These are phyloP conservation scores for Manacus vitellinus DNA, from an alignment of 2,113 vertebrate genomes.

Conservation along the genomic window DNA sequence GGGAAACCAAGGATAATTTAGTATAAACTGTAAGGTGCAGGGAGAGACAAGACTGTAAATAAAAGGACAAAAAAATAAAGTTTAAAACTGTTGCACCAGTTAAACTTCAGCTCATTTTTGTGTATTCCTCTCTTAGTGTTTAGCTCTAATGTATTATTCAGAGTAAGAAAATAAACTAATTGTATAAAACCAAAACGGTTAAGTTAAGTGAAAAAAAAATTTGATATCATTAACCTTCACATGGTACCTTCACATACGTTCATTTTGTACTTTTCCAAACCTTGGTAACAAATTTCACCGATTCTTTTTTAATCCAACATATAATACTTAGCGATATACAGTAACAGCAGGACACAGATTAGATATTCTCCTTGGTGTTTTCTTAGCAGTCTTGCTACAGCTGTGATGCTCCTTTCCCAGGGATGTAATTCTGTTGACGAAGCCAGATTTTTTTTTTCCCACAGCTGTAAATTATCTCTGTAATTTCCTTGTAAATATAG, in stretches of 20 bases:
- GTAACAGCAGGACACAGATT: neutral
- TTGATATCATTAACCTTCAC: neutral
- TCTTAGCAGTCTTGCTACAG: neutral
- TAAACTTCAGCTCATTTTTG: neutral
- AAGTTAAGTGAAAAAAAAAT: neutral
- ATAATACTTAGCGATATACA: neutral
- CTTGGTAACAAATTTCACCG: neutral
- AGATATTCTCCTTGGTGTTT: neutral
- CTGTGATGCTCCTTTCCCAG: neutral
- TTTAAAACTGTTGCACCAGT: neutral
- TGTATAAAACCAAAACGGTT: neutral
- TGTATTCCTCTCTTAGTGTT: neutral
- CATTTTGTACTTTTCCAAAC: neutral
- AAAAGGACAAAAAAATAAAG: neutral
- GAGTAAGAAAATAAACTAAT: neutral
- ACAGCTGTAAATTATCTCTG: neutral
- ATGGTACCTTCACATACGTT: neutral
- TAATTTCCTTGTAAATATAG: neutral
- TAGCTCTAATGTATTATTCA: neutral
- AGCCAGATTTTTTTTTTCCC: neutral
- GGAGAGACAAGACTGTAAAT: neutral
- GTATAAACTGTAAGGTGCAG: neutral
- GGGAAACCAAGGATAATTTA: neutral
- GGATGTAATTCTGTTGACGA: neutral
- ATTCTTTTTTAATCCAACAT: neutral